Base-by-base conservation (phyloP, 92 coral and sea anemone genomes). In the Umimayanthus chanpuru region DNA sequence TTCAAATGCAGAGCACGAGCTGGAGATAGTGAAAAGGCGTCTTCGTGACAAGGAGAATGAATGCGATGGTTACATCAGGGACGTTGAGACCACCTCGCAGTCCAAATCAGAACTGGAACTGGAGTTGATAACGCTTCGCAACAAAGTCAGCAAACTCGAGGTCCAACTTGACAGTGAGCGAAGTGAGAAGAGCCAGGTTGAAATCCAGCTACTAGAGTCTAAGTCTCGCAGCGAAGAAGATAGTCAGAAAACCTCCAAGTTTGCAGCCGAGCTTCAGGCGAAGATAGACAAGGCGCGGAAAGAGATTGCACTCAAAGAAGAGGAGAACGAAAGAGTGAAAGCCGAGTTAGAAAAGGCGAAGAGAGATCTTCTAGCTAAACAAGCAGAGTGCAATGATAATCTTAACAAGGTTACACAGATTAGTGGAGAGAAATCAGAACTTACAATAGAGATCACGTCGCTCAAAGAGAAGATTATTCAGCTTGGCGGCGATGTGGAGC, bases 371-470 rank as follows among this genome's bases (percentile, higher is more conserved):
- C 93, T 90, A 67, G 92, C 94, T 18, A 97, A 96, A 82, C 96
- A 95, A 56, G 94, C 95, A 49, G 94, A 96, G 87, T 92, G 94
- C 89, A 90, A 87, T 20, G 93, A 81, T 36, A 79, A 92, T 20
- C 87, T 91, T 58, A 98, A 97, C 74, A 94, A 95, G 89, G 78
- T 95, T 14, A 92, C 94, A 73, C 94, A 91, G 91, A 88, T 97
- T 71, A 93, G 90, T 53, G 88, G 93, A 28, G 99, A 97, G 82
- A 96, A 97, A 90, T 93, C 96, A 11, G 98, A 96, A 79, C 90
- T 97, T 53, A 96, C 96, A 50, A 91, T 95, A 70, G 98, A 97
- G 76, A 88, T 97, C 71, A 93, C 93, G 95, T 94, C 94, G 49
- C 94, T 97, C 73, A 91, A 94, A 32, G 98, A 95, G 66, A 95